Evolutionary conservation across 2,888 invertebrate species (phyloP), one percentile per base, ranked within the genome.

Genomic region (Chrysolina americana): DNA sequence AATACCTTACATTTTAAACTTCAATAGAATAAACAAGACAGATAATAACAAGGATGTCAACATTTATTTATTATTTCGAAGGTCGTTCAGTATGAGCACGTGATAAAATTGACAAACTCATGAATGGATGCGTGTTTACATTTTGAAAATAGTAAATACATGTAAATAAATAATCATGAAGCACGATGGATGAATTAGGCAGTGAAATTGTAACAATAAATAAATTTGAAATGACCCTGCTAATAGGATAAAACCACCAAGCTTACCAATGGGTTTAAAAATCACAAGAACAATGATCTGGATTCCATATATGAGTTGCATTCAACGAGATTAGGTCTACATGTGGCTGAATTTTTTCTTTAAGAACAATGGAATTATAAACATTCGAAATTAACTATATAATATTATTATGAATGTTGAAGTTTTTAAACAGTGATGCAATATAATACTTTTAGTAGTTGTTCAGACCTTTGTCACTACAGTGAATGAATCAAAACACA

Each of bases 21-120:
- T 85, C 82, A 86, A 87, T 87, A 87, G 86, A 87, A 87, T 87
- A 88, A 87, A 87, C 86, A 88, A 86, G 86, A 86, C 79, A 79
- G 79, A 82, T 83, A 85, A 87, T 87, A 87, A 87, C 87, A 87
- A 87, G 86, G 84, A 85, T 83, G 82, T 76, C 82, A 87, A 86
- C 86, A 87, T 85, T 85, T 79, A 86, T 84, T 84, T 83, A 83
- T 82, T 81, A 76, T 79, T 78, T 56, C 64, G 56, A 78, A 79
- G 70, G 73, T 75, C 72, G 72, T 66, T 80, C 76, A 75, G 68
- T 81, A 85, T 85, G 84, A 85, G 83, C 83, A 84, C 83, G 83
- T 80, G 79, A 82, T 80, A 82, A 80, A 78, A 79, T n/a, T 80
- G 78, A 78, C 74, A 76, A 79, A 74, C 66, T 76, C 79, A 81